A percentile compares a stretch with the other conserved stretches of the same genome.
Evolutionary conservation across 2,797 vertebrate species (phyloP).

Genomic region (Myripristis jacobus): DNA sequence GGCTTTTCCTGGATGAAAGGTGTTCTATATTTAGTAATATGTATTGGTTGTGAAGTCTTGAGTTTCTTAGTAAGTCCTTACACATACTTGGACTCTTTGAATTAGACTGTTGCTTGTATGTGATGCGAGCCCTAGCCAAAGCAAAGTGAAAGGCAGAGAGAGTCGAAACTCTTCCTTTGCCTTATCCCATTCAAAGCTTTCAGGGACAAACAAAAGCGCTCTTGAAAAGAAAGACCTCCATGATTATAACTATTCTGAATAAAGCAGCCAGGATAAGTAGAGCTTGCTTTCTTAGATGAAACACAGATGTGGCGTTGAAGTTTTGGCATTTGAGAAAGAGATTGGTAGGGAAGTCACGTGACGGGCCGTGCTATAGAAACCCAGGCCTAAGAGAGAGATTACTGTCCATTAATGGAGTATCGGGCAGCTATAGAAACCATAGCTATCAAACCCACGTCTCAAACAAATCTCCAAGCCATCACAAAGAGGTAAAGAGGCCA

Average conservation of each 20-base stretch:
- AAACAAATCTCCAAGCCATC: conserved; percentile 59
- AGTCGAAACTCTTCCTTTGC: conserved; percentile 48
- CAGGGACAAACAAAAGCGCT: conserved; percentile 52
- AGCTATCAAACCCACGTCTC: conserved; percentile 43
- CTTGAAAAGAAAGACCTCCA: conserved; percentile 49
- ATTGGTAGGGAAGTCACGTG: conserved; percentile 17
- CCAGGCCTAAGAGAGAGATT: conserved; percentile 57
- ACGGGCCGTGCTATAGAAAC: conserved; percentile 36
- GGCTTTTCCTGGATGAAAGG: conserved; percentile 37
- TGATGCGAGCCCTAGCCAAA: conserved; percentile 47
- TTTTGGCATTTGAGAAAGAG: conserved; percentile 32
- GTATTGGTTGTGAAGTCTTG: conserved; percentile 38
- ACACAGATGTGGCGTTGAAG: conserved; percentile 26
- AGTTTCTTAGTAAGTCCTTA: conserved; percentile 29
- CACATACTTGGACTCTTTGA: conserved; percentile 46
- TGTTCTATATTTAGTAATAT: conserved; percentile 14
- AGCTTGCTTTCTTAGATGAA: conserved; percentile 30
- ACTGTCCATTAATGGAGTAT: conserved; percentile 64
- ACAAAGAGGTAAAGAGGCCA: conserved; percentile 68
- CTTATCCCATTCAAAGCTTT: conserved; percentile 52
- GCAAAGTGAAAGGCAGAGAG: conserved; percentile 39
- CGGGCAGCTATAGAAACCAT: conserved; percentile 39
- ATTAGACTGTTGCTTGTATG: conserved; percentile 44
- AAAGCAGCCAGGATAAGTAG: conserved; percentile 40
- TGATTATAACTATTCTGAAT: conserved; percentile 59